Conservation (phyloP, 2,888 invertebrate genomes). For the Mellilla xanthometata region DNA sequence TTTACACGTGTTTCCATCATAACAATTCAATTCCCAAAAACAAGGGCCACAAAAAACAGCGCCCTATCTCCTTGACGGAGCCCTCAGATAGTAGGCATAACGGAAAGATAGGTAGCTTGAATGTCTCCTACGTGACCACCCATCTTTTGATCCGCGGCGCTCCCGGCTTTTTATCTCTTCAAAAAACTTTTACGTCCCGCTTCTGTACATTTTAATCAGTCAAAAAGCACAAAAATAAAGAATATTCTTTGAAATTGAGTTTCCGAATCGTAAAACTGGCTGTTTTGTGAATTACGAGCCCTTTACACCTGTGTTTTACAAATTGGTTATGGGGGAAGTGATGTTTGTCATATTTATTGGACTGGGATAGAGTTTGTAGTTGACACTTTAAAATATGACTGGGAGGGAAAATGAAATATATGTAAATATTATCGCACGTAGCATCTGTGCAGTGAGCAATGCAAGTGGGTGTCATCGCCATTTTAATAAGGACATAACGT, state of each 20-base stretch:
- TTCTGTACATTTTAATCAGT: constrained; percentile 79
- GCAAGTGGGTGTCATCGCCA: constrained; percentile 5
- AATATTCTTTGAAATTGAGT: constrained; percentile 68
- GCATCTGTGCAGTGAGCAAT: constrained; percentile 5
- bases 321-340: constrained; percentile 17
- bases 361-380: constrained; percentile 3
- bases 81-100: constrained; percentile 32
- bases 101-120: constrained; percentile 50
- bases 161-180: constrained; percentile 65
- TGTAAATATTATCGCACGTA: constrained; percentile 15
- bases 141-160: constrained; percentile 65
- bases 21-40: constrained; percentile 66
- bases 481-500: no score
- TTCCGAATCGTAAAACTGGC: constrained; percentile 61
- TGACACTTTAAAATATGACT: constrained; percentile 1
- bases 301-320: constrained; percentile 40
- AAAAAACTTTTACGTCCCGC: constrained; percentile 66
- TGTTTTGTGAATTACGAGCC: constrained; percentile 55
- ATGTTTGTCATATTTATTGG: constrained; percentile 13
- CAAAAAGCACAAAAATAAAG: constrained; percentile 47
- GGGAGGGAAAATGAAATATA: background rate
- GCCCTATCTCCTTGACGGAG: constrained; percentile 54
- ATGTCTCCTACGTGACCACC: constrained; percentile 66
- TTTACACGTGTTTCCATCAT: constrained; percentile 52
- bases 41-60: constrained; percentile 65